Evolutionary conservation across 2,113 vertebrate genomes (phyloP), one percentile per base, ranked within the genome.

Genomic region (Regulus satrapa): DNA sequence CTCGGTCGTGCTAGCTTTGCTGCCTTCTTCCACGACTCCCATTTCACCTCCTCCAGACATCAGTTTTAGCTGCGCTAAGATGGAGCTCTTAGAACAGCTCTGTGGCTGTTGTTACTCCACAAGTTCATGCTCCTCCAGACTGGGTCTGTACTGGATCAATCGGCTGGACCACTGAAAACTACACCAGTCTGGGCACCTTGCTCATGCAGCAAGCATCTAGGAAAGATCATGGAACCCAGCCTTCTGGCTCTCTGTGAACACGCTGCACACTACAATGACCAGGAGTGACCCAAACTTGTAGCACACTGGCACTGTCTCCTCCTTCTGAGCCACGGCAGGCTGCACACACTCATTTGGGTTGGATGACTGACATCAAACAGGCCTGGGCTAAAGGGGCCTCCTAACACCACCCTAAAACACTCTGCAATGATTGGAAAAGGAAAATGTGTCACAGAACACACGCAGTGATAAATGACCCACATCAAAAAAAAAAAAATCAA

Each of bases 1-100:
- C 14, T 24, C 40, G 24, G 1, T 1, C 0, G 0, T 18, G 34
- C 41, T 64, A 64, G 10, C 31, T 31, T 34, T 4, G 0, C 12
- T 64, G 32, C 40, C 41, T 36, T 46, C 34, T 32, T 18, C 49
- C 28, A 21, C 1, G 9, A 67, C 32, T 67, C 34, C 23, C 18
- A 23, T 41, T 69, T 71, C 41, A 62, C 28, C 25, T 9, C 6
- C 66, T 41, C 29, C 52, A 59, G 24, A 38, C 48, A 79, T 8
- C 24, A 14, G 14, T 43, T 61, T 89, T 31, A 75, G 56, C 40
- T 59, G 32, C 45, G 9, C 32, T 14, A 9, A 8, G 20, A 43
- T 52, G 69, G 7, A 43, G 43, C 69, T 78, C 18, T 8, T 16
- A 55, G 3, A 49, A 49, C 26, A 64, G 4, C 52, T 10, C n/a